These are phyloP conservation scores for Papilio aristodemus DNA, from an alignment of 1,140 invertebrate species.

Conservation along the genomic window DNA sequence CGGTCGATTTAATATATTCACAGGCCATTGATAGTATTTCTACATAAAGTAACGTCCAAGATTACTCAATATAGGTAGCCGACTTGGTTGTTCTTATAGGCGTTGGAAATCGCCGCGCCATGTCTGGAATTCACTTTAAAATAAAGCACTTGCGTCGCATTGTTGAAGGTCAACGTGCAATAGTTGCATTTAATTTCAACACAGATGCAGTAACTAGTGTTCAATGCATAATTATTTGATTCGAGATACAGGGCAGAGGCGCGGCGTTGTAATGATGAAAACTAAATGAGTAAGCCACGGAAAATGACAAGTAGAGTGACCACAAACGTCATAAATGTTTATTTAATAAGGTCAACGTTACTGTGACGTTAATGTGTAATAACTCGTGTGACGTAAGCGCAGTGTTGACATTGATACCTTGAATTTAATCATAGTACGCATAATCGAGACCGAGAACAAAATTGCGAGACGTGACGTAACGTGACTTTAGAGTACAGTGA, in stretches of 20 bases:
- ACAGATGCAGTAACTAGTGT: conserved; percentile 15
- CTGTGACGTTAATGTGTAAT: conserved; percentile 35
- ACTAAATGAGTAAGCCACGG: conserved; percentile 7
- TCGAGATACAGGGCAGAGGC: conserved; percentile 17
- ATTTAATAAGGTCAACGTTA: conserved; percentile 37
- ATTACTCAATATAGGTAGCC: conserved; percentile 6
- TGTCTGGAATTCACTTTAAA: conserved; percentile 11
- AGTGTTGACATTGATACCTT: conserved; percentile 10
- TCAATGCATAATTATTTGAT: conserved; percentile 13
- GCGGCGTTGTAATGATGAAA: conserved; percentile 11
- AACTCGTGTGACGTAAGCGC: conserved; percentile 19
- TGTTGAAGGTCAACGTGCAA: conserved; percentile 23
- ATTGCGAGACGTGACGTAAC: not conserved
- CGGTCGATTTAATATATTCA: conserved; percentile 14
- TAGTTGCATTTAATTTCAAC: conserved; percentile 29
- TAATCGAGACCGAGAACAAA: not conserved
- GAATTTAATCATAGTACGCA: conserved; percentile 4
- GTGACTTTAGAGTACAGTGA: not conserved
- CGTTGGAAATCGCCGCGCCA: conserved; percentile 4
- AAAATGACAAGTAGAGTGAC: not conserved
- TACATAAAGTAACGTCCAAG: conserved; percentile 4
- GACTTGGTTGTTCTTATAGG: not conserved
- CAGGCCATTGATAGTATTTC: conserved; percentile 14
- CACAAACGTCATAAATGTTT: conserved; percentile 16
- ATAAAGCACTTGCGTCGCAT: conserved; percentile 15